phyloP scores from a whole-genome alignment of 2,888 invertebrate species.

The Brassicogethes aeneus region DNA sequence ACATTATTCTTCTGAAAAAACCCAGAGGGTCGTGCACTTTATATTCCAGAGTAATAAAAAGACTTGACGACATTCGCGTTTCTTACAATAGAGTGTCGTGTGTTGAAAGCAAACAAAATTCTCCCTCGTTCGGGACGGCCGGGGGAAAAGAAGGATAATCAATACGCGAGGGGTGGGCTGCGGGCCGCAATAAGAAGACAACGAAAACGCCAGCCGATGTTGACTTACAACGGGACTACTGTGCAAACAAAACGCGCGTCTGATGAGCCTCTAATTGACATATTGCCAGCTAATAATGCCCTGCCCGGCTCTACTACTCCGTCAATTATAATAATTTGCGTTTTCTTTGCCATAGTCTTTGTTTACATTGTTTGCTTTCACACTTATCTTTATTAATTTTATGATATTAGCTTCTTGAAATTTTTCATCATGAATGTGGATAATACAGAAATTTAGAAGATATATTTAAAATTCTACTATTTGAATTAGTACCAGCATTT shows the following conservation, averaged over 20 bases:
- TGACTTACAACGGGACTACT: constrained; percentile 25
- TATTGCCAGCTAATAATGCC: constrained; percentile 19
- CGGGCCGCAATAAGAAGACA: constrained; percentile 17
- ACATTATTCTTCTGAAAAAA: no score
- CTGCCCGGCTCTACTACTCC: constrained; percentile 6
- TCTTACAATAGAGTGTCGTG: constrained; percentile 20
- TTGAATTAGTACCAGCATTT: no score
- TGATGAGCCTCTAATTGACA: constrained; percentile 26
- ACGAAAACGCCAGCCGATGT: constrained; percentile 22
- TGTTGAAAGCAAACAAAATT: constrained; percentile 31
- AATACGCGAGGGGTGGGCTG: constrained; percentile 26
- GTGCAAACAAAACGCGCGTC: constrained; percentile 22
- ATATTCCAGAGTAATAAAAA: neutral
- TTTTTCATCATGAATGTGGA: no score
- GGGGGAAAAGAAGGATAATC: constrained; percentile 31
- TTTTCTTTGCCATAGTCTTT: neutral
- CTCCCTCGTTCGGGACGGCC: no score
- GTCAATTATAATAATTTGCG: neutral
- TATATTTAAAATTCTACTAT: no score
- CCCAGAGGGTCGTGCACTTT: no score
- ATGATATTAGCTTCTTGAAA: no score
- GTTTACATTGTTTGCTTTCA: neutral
- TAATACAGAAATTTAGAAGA: no score
- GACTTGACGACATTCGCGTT: neutral
- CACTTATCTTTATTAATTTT: no score